Evolutionary conservation across 2,888 invertebrate species (phyloP).

Genomic region (Nomada ruficornis): DNA sequence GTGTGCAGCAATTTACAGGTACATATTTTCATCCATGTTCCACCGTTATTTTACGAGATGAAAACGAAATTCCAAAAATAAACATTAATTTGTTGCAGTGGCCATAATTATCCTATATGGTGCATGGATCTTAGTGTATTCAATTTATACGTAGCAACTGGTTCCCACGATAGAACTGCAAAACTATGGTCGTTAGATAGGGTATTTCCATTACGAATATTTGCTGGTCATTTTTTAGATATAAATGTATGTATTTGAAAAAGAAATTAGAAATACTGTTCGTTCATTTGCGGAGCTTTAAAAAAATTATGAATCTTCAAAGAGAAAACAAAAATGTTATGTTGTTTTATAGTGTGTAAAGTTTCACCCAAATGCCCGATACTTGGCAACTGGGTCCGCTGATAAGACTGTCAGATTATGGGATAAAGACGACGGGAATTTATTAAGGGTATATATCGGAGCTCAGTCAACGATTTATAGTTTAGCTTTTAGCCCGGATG

Average conservation of each 20-base stretch:
- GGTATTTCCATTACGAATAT: conserved; percentile 92
- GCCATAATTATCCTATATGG: conserved; percentile 96
- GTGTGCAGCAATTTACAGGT: conserved; percentile 90
- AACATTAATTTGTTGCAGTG: conserved; percentile 85
- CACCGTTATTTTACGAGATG: background rate
- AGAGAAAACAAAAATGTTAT: background rate
- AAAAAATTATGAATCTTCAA: background rate
- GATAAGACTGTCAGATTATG: conserved; percentile 95
- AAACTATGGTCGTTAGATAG: conserved; percentile 93
- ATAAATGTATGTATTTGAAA: conserved; percentile 88
- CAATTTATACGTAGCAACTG: conserved; percentile 89
- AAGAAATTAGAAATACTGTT: background rate
- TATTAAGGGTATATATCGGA: conserved; percentile 92
- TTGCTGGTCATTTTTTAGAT: conserved; percentile 95
- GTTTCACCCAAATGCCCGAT: conserved; percentile 96
- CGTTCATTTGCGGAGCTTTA: background rate
- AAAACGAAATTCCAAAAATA: background rate
- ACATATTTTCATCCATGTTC: conserved; percentile 49
- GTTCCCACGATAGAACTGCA: conserved; percentile 92
- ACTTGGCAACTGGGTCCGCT: conserved; percentile 95
- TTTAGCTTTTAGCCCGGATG: conserved; percentile 93
- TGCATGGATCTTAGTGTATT: conserved; percentile 91
- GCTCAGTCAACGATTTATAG: conserved; percentile 91
- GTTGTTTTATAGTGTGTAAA: conserved; percentile 88
- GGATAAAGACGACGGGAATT: conserved; percentile 92